These are phyloP conservation scores for Diachasmimorpha longicaudata DNA, from an alignment of 1,140 invertebrate species.

Conservation along the genomic window DNA sequence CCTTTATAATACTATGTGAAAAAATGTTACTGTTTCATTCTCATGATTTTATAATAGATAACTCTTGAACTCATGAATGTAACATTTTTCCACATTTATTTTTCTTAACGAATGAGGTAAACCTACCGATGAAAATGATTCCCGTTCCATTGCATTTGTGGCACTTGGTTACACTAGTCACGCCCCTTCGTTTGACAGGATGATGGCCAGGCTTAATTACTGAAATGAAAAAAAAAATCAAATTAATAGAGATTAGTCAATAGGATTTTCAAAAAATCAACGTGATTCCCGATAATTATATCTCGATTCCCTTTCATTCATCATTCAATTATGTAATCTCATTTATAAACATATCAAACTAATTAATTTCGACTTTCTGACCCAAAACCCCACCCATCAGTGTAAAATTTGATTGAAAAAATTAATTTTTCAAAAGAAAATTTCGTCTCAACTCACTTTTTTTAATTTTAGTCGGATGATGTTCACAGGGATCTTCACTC, in stretches of 20 bases:
- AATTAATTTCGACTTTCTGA: no score
- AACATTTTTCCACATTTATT: constrained; percentile 26
- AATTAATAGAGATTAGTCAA: constrained; percentile 12
- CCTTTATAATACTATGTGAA: constrained; percentile 26
- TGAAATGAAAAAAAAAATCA: constrained; percentile 36
- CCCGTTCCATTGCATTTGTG: constrained; percentile 87
- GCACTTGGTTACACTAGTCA: constrained; percentile 83
- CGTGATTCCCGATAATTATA: no score
- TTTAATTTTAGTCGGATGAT: constrained; percentile 61
- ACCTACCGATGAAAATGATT: constrained; percentile 78
- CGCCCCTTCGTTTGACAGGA: constrained; percentile 81
- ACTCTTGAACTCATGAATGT: background rate
- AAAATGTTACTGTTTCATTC: constrained; percentile 29
- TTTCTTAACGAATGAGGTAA: background rate
- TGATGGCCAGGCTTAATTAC: constrained; percentile 72
- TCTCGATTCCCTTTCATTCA: no score
- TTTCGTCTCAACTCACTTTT: constrained; percentile 58
- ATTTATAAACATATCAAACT: no score
- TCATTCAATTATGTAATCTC: no score
- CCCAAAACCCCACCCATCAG: no score
- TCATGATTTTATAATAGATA: no score
- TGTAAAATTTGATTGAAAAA: no score
- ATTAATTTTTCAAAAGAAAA: no score
- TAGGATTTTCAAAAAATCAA: background rate
- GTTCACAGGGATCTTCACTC: constrained; percentile 60